phyloP scores from a whole-genome alignment of 2,888 invertebrate genomes.

The Pachliopta kotzebuea region DNA sequence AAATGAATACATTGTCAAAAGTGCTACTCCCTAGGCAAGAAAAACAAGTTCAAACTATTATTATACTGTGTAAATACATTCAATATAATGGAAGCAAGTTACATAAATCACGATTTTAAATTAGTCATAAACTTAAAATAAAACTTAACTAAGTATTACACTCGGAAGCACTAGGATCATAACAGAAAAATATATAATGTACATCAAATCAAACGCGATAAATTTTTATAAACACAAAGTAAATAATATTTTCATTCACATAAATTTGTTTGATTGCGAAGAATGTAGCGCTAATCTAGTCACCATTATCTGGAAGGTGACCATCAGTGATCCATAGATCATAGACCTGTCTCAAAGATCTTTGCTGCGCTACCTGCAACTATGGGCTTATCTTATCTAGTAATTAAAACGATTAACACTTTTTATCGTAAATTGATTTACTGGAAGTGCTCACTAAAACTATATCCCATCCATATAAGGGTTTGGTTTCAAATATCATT shows the following conservation, averaged over 20 bases:
- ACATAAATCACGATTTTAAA: conserved; percentile 12
- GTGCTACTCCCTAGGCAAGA: conserved; percentile 24
- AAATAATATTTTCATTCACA: not conserved
- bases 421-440: not conserved
- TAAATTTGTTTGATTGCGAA: not conserved
- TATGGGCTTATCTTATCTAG: not conserved
- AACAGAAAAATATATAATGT: not conserved
- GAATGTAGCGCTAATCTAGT: no score
- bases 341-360: no score
- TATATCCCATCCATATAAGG: not conserved
- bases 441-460: not conserved
- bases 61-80: conserved; percentile 5
- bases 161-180: conserved; percentile 18
- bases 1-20: conserved; percentile 19
- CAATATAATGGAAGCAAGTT: conserved; percentile 27
- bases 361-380: no score
- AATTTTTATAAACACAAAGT: not conserved
- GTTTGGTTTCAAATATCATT: not conserved
- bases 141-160: conserved; percentile 6
- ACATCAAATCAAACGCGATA: not conserved
- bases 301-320: not conserved
- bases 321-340: no score
- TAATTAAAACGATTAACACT: not conserved
- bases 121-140: conserved; percentile 5
- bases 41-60: conserved; percentile 12